Evolutionary conservation across 2,797 vertebrate species (phyloP), one percentile per base, ranked within the genome.

Genomic region (Arrhamphus sclerolepis): DNA sequence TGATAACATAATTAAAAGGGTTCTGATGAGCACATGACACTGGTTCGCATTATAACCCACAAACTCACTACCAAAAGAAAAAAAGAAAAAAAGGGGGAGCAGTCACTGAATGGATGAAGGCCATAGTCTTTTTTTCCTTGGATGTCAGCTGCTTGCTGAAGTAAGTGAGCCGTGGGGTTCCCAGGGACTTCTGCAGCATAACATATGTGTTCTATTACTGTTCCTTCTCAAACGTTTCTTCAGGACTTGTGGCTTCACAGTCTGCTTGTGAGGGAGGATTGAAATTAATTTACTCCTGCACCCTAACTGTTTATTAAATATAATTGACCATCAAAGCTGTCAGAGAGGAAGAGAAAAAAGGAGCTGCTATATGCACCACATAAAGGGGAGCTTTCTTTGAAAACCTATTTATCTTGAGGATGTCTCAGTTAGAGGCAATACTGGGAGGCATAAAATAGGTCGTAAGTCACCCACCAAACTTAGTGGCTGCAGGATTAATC

Each of bases 251-350:
- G 90, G 91, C 90, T 92, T 89, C 75, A 83, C 89, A 88, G 90
- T 89, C 90, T 84, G 83, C 82, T 87, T 83, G 84, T 84, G 82
- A 80, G 78, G 75, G 81, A 89, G 85, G 89, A 92, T 91, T 86
- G 89, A 91, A 91, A 87, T 88, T 93, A 89, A 94, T 93, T 93
- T 91, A 93, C 91, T 87, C 91, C 87, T 77, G 77, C 50, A 66
- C 83, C 82, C 87, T 80, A 90, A 90, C 91, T 93, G 87, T 92
- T 93, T 91, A 92, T 93, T 92, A 92, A 92, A 92, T 90, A 93
- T 92, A 93, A 93, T 91, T 91, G 87, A 88, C 90, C 92, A 91
- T 93, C 91, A 93, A 92, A 91, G 89, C 87, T 91, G 87, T 93
- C 89, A 80, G 81, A 75, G 44, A 81, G 70, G 78, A 75, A 67